phyloP scores from a whole-genome alignment of 1,140 invertebrate species.

The Lanistes nyassanus region DNA sequence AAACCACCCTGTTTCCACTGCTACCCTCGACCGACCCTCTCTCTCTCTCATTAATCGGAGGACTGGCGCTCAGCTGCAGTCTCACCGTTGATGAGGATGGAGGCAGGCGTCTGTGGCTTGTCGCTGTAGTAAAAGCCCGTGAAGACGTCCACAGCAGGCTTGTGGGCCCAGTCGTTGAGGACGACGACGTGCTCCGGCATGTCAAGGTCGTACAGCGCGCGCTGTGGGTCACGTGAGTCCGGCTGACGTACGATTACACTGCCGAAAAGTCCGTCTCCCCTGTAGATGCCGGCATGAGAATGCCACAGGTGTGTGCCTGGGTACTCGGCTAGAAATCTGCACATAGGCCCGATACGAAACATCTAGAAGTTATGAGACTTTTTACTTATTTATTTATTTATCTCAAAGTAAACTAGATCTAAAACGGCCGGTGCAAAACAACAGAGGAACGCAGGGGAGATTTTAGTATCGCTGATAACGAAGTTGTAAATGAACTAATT shows the following conservation, averaged over 20 bases:
- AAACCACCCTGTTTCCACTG: too few species aligned
- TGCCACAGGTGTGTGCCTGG: constrained; percentile 91
- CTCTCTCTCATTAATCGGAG: too few species aligned
- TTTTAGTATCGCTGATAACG: too few species aligned
- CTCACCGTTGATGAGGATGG: constrained; percentile 64
- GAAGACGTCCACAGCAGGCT: constrained; percentile 40
- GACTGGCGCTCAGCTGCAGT: too few species aligned
- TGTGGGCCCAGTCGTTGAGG: constrained; percentile 48
- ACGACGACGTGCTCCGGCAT: constrained; percentile 48
- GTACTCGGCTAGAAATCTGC: background rate
- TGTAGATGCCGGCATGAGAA: constrained; percentile 84
- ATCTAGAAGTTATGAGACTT: too few species aligned
- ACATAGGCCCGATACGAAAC: too few species aligned
- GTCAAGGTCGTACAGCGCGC: constrained; percentile 47
- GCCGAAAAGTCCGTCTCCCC: constrained; percentile 78
- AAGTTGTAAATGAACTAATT: too few species aligned
- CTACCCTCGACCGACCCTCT: too few species aligned
- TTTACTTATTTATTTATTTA: too few species aligned
- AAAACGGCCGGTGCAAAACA: too few species aligned
- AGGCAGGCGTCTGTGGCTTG: constrained; percentile 35
- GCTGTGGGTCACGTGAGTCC: constrained; percentile 36
- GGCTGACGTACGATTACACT: constrained; percentile 43
- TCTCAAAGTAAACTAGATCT: too few species aligned
- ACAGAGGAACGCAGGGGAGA: too few species aligned
- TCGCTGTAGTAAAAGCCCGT: constrained; percentile 41